Base-by-base conservation (phyloP, 2,797 vertebrate genomes). In the Aotus griseimembra region DNA sequence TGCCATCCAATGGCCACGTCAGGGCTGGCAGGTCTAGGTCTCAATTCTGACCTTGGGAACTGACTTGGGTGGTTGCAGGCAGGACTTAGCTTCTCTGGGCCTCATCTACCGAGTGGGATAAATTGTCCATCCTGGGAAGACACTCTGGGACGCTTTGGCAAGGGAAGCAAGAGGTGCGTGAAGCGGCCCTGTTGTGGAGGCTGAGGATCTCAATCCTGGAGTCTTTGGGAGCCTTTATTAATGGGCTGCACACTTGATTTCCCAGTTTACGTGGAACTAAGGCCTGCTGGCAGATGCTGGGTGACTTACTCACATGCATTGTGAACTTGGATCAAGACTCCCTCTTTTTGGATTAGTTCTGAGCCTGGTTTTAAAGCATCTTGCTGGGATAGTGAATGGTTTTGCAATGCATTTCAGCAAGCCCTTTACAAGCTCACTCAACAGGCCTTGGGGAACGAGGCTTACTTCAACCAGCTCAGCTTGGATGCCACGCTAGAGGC, bases 271-370 rank as follows among this genome's bases (percentile, higher is more conserved):
- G 4, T 11, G 80, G 96, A 93, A 85, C 58, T 11, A 52, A 86
- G 88, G 82, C 73, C 84, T 96, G 52, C 57, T 96, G 93, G 96
- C 95, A 96, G 28, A 41, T 24, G 73, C 46, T 55, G 85, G 44
- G 61, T 67, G 44, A 55, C 76, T 91, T 92, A 77, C n/a, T 96
- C 85, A 30, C 81, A 90, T 4, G 33, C 79, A 64, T 75, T 64
- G 76, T 89, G 81, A 90, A 50, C 39, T 26, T 88, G 94, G 93
- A 96, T 96, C 93, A 80, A 96, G 93, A 84, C 24, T 22, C 88
- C 81, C 83, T 93, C 72, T 89, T 95, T 91, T 70, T 75, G 93
- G 93, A 97, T 96, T 95, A 97, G 64, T 76, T 79, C 76, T 97
- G 95, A 94, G 76, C 86, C 76, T 30, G 11, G 77, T 97, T 95